Evolutionary conservation across 2,113 vertebrate species (phyloP), one percentile per base, ranked within the genome.

Genomic region (Columbina picui): DNA sequence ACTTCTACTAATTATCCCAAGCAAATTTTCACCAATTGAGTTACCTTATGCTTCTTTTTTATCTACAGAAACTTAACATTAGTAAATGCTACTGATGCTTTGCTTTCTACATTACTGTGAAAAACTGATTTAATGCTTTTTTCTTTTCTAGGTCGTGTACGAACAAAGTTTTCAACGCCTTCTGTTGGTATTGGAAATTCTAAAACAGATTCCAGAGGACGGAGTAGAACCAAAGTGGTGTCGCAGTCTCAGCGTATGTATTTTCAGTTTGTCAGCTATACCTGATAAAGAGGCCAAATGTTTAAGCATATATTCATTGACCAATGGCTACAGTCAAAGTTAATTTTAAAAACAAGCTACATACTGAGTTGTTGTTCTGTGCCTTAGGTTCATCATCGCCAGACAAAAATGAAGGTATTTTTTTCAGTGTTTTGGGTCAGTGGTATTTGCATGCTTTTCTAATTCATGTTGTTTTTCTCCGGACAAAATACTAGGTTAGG

Each of bases 391-490:
- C 99, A 94, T 99, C 99, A 98, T 99, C 99, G 98, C 99, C 99
- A 98, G 99, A 99, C 98, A 99, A 98, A 99, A 99, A 98, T 96
- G 99, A 99, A 99, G 99, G 99, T 99, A 99, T 99, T 98, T 97
- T 98, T 98, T 97, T 98, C 96, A 95, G 97, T 98, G 98, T 98
- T 98, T 97, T 96, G 98, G 97, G 64, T 97, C 97, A 98, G 96
- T 98, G 94, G 96, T 98, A 95, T 97, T 97, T 98, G 98, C 98
- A 98, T 98, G 98, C 94, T 98, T 97, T 97, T 97, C 68, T 95
- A 91, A 97, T 98, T 97, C 86, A 93, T 98, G 97, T 98, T 97
- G 96, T 98, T 98, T 98, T 98, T 96, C 85, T 97, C 97, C 97
- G 94, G 94, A 76, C 77, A 87, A 96, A 95, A 96, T 74, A 59